Percentiles rank a stretch among this genome's conserved stretches.
Conservation (phyloP, 2,113 vertebrate species). For the Megaceryle maxima region DNA sequence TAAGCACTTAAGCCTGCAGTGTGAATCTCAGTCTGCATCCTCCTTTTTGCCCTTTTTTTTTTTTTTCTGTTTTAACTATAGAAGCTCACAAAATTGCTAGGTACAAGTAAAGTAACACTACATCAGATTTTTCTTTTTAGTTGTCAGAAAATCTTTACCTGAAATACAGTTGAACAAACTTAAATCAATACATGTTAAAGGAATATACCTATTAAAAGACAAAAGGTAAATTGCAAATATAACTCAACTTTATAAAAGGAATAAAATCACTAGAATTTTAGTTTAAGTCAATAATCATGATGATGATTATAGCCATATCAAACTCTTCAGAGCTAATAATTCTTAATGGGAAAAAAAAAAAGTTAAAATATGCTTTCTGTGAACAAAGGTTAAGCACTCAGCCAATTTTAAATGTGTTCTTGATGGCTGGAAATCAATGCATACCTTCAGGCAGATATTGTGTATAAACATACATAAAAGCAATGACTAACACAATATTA, state of each 20-base stretch:
- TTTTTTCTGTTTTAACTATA: background rate
- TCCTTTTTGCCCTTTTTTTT: background rate
- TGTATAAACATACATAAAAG: conserved; percentile 57
- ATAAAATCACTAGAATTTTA: conserved; percentile 47
- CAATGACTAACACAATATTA: conserved; percentile 50
- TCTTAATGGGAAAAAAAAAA: background rate
- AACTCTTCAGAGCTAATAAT: conserved; percentile 15
- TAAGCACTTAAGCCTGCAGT: background rate
- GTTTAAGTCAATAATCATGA: conserved; percentile 23
- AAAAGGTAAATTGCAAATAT: conserved; percentile 51
- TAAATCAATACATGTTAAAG: conserved; percentile 62
- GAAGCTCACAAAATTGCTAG: background rate
- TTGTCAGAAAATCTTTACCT: conserved; percentile 70
- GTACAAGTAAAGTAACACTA: background rate
- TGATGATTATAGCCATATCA: conserved; percentile 2
- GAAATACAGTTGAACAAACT: conserved; percentile 49
- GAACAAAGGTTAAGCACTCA: conserved; percentile 48
- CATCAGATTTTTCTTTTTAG: conserved; percentile 22
- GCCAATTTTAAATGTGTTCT: conserved; percentile 20
- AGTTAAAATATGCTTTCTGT: background rate
- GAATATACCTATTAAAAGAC: conserved; percentile 49
- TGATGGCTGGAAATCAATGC: conserved; percentile 37
- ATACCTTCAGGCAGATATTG: background rate
- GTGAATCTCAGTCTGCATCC: background rate
- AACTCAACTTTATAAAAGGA: conserved; percentile 57